Percentiles rank a stretch among this genome's conserved stretches.
Conservation (phyloP, 2,113 vertebrate species). For the Ictidomys tridecemlineatus region DNA sequence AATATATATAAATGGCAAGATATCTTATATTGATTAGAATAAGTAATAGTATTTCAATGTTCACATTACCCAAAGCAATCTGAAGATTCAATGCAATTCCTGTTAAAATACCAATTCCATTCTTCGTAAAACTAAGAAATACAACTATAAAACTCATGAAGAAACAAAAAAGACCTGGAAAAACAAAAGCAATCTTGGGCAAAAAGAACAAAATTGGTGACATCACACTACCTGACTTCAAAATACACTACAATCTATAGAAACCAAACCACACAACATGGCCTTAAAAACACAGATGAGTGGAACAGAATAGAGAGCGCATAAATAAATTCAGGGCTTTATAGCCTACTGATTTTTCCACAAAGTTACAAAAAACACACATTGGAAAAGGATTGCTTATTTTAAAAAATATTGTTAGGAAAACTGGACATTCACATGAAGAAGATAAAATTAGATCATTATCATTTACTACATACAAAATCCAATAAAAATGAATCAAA, state of each 20-base stretch:
- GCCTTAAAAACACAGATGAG: neutral
- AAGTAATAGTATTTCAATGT: neutral
- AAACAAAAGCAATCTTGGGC: neutral
- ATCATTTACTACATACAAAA: neutral
- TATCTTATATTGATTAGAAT: neutral
- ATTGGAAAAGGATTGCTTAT: neutral
- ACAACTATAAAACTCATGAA: too few relatives aligned
- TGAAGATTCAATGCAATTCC: neutral
- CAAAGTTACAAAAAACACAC: neutral
- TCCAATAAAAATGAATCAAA: neutral
- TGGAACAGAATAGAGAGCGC: neutral
- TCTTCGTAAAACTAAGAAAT: neutral
- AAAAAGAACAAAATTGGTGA: neutral
- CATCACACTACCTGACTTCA: neutral
- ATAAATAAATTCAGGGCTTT: neutral
- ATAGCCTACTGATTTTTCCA: neutral
- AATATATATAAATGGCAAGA: neutral
- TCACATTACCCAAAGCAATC: neutral
- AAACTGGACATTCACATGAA: neutral
- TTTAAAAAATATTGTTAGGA: neutral
- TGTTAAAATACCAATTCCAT: neutral
- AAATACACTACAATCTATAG: neutral
- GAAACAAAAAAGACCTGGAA: neutral
- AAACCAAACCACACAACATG: neutral
- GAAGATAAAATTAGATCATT: neutral